Percentiles rank a stretch among this genome's conserved stretches.
Conservation (phyloP, 1,140 invertebrate species). For the Eupeodes corollae region DNA sequence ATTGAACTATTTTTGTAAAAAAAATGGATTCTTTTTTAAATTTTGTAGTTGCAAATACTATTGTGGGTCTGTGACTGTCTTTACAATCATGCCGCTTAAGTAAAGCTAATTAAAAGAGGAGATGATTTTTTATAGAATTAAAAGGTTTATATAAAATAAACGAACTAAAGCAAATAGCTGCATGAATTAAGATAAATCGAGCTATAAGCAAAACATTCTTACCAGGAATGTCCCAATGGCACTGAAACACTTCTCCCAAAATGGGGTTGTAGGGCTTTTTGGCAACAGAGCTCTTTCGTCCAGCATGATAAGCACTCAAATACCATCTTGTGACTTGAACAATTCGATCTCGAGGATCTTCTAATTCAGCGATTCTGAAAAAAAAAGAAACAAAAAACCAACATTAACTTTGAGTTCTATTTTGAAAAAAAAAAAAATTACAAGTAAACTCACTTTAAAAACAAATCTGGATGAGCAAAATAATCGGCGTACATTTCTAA, state of each 20-base stretch:
- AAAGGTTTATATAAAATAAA: too few relatives aligned
- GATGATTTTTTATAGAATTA: too few relatives aligned
- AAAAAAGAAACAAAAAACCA: conserved; percentile 3
- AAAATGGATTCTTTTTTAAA: too few relatives aligned
- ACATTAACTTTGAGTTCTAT: background rate
- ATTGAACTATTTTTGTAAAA: too few relatives aligned
- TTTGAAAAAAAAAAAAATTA: too few relatives aligned
- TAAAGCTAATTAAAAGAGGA: too few relatives aligned
- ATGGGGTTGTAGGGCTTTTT: conserved; percentile 98
- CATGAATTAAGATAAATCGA: background rate
- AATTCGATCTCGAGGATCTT: conserved; percentile 79
- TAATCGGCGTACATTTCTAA: conserved; percentile 98
- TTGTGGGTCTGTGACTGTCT: too few relatives aligned
- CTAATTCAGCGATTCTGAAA: conserved; percentile 68
- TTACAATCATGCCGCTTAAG: too few relatives aligned
- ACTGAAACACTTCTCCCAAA: conserved; percentile 87
- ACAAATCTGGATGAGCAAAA: conserved; percentile 93
- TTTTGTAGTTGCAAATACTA: too few relatives aligned
- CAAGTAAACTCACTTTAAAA: conserved; percentile 63
- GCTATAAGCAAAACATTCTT: background rate
- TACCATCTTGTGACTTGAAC: conserved; percentile 91
- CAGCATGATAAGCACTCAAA: conserved; percentile 92
- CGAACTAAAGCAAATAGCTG: too few relatives aligned
- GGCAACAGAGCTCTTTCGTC: conserved; percentile 83
- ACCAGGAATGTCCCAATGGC: conserved; percentile 64